Percentiles rank a stretch among this genome's conserved stretches.
phyloP scores from a whole-genome alignment of 2,888 invertebrate species.

The Blastobasis lacticolella region DNA sequence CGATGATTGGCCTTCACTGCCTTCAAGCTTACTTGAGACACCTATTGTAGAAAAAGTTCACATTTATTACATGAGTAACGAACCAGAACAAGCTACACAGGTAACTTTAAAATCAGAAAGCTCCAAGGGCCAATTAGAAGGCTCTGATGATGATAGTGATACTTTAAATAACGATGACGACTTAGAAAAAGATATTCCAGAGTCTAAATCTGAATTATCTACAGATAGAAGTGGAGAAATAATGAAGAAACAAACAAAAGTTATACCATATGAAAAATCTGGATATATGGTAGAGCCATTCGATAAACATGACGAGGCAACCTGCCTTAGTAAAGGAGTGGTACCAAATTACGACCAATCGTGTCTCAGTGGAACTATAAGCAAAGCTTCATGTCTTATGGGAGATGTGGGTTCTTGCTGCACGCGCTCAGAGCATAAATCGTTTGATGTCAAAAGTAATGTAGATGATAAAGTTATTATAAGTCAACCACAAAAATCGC shows the following conservation, averaged over 20 bases:
- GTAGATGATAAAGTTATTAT: conserved; percentile 73
- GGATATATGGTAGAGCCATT: conserved; percentile 69
- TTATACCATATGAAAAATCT: conserved; percentile 66
- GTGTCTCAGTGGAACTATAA: conserved; percentile 62
- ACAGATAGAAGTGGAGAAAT: conserved; percentile 44
- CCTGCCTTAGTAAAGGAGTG: conserved; percentile 52
- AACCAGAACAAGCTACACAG: conserved; percentile 84
- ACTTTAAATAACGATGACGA: conserved; percentile 79
- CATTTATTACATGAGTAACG: conserved; percentile 84
- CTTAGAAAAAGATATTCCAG: conserved; percentile 70
- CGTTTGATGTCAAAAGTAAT: conserved; percentile 47
- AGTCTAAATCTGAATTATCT: conserved; percentile 60
- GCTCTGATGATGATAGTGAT: conserved; percentile 80
- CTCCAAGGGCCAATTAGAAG: conserved; percentile 75
- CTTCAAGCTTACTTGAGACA: conserved; percentile 80
- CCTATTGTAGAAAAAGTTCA: conserved; percentile 85
- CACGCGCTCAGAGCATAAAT: conserved; percentile 53
- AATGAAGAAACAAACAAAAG: conserved; percentile 44
- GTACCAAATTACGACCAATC: conserved; percentile 65
- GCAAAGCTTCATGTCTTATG: conserved; percentile 63
- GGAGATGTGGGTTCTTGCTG: conserved; percentile 64
- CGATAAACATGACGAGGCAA: conserved; percentile 51
- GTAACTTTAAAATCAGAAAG: conserved; percentile 82
- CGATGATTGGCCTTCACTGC: conserved; percentile 88
- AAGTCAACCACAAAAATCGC: conserved; percentile 74